Base-by-base conservation (phyloP, 1,140 invertebrate species). In the Phthorimaea operculella region DNA sequence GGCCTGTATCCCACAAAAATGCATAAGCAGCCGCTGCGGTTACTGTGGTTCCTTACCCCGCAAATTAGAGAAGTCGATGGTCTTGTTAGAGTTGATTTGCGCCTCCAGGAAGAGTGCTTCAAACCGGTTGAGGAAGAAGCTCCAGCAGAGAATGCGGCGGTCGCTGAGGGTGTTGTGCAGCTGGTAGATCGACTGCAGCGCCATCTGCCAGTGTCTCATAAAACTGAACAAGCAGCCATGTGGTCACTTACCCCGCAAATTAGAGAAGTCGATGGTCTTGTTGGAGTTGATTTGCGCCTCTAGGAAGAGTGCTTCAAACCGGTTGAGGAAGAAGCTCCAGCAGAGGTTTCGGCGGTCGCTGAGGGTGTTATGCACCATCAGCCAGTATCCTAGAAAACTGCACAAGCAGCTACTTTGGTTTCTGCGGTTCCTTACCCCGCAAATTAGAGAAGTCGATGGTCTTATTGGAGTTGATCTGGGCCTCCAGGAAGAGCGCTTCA, bases 301-400 rank as follows among this genome's bases (percentile, higher is more conserved):
- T 10, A 99, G 83, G 68, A 97, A 98, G 2, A 99, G 85, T 0
- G 95, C 93, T 75, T 99, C 98, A 81, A 99, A 99, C 49, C 98
- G 90, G 80, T 97, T 97, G 4, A 99, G 88, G 78, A 99, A 99
- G 87, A 99, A 99, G 57, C 99, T 96, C 98, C 98, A 99, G 1
- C 92, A 92, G 7, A 99, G 87, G 59, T 99, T 95, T 62, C 92
- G 91, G 36, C 96, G 88, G 74, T 98, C 95, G 59, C 93, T 93
- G 2, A 99, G 88, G 5, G 95, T 93, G 74, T 97, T 98, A 71
- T 97, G 94, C 1, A 99, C 87, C 74, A n/a, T n/a, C n/a, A n/a
- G n/a, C n/a, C n/a, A n/a, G n/a, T n/a, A n/a, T n/a, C n/a, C n/a
- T n/a, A n/a, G n/a, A n/a, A n/a, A n/a, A n/a, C n/a, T n/a, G n/a